A percentile compares a stretch with the other conserved stretches of the same genome.
phyloP scores from a whole-genome alignment of 37 sponge, comb jelly and placozoan genomes.

The Tethya wilhelma region DNA sequence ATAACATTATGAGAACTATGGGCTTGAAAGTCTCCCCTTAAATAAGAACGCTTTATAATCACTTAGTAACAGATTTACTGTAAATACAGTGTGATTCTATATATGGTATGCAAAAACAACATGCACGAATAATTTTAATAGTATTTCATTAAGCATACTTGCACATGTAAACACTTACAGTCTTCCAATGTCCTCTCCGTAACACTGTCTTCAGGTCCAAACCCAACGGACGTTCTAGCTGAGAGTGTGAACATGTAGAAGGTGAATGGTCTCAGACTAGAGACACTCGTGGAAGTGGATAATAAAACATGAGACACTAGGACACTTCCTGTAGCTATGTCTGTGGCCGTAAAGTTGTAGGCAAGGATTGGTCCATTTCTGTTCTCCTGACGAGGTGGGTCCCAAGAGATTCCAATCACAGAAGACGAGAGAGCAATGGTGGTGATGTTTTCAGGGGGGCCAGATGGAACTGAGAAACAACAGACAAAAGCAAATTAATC shows the following conservation, averaged over 20 bases:
- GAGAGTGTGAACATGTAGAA: constrained; percentile 7
- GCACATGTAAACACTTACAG: no score
- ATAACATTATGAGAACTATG: no score
- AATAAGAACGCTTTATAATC: no score
- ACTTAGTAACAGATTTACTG: no score
- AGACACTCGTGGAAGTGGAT: not conserved
- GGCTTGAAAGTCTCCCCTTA: no score
- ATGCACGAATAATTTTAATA: no score
- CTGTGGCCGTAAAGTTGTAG: constrained; percentile 31
- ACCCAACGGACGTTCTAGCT: constrained; percentile 8
- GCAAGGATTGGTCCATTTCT: constrained; percentile 19
- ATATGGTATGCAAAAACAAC: no score
- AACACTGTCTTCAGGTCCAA: constrained; percentile 13
- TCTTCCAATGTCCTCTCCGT: not conserved
- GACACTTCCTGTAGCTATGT: not conserved
- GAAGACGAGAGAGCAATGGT: not conserved
- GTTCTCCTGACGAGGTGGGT: constrained; percentile 3
- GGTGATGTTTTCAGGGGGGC: constrained; percentile 4
- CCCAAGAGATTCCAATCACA: constrained; percentile 4
- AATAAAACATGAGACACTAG: not conserved
- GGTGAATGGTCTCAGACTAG: not conserved
- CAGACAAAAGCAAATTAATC: no score
- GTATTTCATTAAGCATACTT: no score
- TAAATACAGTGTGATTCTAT: no score
- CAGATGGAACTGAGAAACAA: constrained; percentile 19